Base-by-base conservation (phyloP, 2,113 vertebrate species). In the Salvelinus alpinus region DNA sequence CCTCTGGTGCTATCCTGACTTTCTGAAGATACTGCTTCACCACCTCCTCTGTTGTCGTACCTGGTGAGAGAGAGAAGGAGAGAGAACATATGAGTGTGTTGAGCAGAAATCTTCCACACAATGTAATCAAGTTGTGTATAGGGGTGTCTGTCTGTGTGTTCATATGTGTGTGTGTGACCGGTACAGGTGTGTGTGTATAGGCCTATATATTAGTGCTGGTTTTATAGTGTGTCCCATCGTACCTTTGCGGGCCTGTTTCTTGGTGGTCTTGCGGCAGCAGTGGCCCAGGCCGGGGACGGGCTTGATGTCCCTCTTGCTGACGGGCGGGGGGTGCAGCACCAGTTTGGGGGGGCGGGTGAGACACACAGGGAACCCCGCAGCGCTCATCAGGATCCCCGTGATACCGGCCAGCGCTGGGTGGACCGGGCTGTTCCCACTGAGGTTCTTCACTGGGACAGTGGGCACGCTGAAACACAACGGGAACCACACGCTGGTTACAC, bases 351-450 rank as follows among this genome's bases (percentile, higher is more conserved):
- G 96, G 24, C 97, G 90, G 9, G 97, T 98, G 81, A 98, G 95
- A 78, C 96, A 98, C 77, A 98, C 97, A 0, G 97, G 97, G 76
- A 98, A 90, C 66, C 95, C 96, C 0, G 96, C 97, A 0, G 96
- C 96, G 0, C 96, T 98, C 96, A 98, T 98, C 51, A 98, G 93
- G 88, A 98, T 98, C n/a, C 97, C 97, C 0, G 97, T 98, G 91
- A 98, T 98, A 73, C 97, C 97, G 57, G 97, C 97, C 83, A 98
- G 90, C 0, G 97, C 97, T 0, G 96, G 97, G 74, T 96, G 96
- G 64, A 98, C 94, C 0, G 96, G 95, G 76, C 96, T 97, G 81
- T 96, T 95, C 77, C 96, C 95, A 0, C 94, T 97, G 16, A 98
- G 94, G 86, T 97, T 98, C 89, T 98, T 98, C 88, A 98, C 96